Conservation (phyloP, 2,888 invertebrate species). For the Conops quadrifasciatus region DNA sequence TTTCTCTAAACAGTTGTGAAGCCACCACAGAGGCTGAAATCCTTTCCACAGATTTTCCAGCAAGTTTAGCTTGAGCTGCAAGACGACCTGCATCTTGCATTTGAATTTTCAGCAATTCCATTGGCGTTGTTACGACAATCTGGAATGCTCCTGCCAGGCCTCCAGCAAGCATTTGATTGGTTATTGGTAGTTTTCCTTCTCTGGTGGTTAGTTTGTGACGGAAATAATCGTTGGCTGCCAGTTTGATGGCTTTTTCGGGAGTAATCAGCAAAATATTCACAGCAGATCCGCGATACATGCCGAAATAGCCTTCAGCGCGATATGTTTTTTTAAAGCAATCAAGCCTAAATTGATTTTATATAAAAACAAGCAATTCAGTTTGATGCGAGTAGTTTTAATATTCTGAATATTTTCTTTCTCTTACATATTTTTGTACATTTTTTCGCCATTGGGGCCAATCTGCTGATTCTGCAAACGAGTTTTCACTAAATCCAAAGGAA, state of each 20-base stretch:
- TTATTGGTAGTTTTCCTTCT: conserved; percentile 77
- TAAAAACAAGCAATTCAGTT: neutral
- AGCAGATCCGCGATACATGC: conserved; percentile 98
- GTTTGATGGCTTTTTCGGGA: conserved; percentile 98
- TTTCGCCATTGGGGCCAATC: conserved; percentile 86
- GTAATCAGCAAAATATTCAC: conserved; percentile 98
- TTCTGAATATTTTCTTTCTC: conserved; percentile 52
- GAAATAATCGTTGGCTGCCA: conserved; percentile 98
- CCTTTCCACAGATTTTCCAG: conserved; percentile 73
- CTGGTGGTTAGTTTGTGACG: conserved; percentile 81
- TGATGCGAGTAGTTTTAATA: neutral
- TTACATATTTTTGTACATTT: conserved; percentile 93
- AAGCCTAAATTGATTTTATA: conserved; percentile 70
- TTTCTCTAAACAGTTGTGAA: conserved; percentile 76
- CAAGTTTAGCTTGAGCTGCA: conserved; percentile 74
- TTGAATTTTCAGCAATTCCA: conserved; percentile 98
- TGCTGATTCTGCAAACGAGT: conserved; percentile 97
- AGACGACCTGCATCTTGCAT: conserved; percentile 96
- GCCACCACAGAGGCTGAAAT: conserved; percentile 84
- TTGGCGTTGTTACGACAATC: conserved; percentile 96
- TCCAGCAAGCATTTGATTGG: conserved; percentile 92
- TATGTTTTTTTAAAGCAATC: conserved; percentile 97
- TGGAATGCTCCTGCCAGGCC: conserved; percentile 96
- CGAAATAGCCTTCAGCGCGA: conserved; percentile 92
- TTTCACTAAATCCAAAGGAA: conserved; percentile 97